Percentiles rank a stretch among this genome's conserved stretches.
These are phyloP conservation scores for Aplysia californica DNA, from an alignment of 1,140 invertebrate genomes.

Conservation along the genomic window DNA sequence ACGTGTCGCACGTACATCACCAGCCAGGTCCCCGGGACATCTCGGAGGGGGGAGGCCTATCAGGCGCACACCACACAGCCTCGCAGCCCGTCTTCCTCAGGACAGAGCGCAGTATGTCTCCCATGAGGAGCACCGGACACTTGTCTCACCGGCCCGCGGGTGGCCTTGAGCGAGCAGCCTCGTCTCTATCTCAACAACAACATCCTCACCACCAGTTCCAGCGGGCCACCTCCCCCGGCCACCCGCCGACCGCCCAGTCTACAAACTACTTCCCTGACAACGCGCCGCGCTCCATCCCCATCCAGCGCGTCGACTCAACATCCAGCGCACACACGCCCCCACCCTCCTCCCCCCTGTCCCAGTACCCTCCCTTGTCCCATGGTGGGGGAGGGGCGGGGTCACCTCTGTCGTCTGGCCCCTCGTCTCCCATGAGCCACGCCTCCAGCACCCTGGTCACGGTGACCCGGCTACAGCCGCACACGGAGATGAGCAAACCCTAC, in stretches of 20 bases:
- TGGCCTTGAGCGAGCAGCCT: not conserved
- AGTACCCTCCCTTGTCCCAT: conserved; percentile 3
- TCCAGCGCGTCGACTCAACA: conserved; percentile 12
- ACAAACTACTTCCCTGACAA: no score
- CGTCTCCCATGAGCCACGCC: conserved; percentile 19
- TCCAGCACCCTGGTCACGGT: conserved; percentile 50
- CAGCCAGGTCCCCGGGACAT: not conserved
- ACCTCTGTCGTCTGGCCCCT: conserved; percentile 22
- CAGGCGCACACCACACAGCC: conserved; percentile 14
- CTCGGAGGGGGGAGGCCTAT: not conserved
- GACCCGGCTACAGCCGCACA: conserved; percentile 71
- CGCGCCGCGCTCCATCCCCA: conserved; percentile 9
- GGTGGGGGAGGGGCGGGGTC: not conserved
- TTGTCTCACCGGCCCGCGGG: not conserved
- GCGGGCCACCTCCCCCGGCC: not conserved
- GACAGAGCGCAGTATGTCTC: conserved; percentile 31
- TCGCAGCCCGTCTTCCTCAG: conserved; percentile 19
- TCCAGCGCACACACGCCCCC: no score
- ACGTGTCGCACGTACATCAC: conserved; percentile 14
- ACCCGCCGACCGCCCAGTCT: not conserved
- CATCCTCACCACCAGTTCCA: not conserved
- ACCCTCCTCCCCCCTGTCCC: not conserved
- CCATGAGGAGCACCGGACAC: conserved; percentile 27
- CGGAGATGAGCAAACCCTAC: conserved; percentile 94
- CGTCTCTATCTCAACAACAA: not conserved